These are phyloP conservation scores for Oophaga sylvatica DNA, from an alignment of 2,797 vertebrate species.

Conservation along the genomic window DNA sequence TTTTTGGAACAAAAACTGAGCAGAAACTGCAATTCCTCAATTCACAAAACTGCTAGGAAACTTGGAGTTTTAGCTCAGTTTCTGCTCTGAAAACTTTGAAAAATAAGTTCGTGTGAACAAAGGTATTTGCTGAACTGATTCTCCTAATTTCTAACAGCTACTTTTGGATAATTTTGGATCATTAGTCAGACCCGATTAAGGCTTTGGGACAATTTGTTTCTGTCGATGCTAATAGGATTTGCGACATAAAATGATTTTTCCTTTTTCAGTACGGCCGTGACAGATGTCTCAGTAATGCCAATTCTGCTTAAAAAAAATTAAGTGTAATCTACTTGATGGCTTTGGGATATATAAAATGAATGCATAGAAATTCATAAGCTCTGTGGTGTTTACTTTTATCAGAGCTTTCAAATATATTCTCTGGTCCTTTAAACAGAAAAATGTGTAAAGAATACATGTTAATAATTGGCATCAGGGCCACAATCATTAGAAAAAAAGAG, in stretches of 20 bases:
- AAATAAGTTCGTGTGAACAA: no score
- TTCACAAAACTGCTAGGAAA: no score
- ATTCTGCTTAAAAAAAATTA: neutral
- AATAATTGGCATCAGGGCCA: conserved; percentile 18
- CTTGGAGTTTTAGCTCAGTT: no score
- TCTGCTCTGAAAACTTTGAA: no score
- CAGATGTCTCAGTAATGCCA: neutral
- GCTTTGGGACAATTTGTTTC: conserved; percentile 1
- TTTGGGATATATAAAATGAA: neutral
- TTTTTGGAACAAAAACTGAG: no score
- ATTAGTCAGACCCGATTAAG: neutral
- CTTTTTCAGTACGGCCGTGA: neutral
- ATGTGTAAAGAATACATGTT: conserved; percentile 11
- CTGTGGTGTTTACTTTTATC: neutral
- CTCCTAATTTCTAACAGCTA: neutral
- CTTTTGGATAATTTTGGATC: neutral
- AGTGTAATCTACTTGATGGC: neutral
- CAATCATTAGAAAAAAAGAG: neutral
- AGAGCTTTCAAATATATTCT: neutral
- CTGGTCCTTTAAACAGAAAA: neutral
- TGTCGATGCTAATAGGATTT: neutral
- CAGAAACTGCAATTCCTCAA: no score
- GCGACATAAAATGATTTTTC: neutral
- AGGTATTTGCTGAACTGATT: neutral
- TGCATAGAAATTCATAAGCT: neutral